These are phyloP conservation scores for Caenorhabditis inopinata DNA, from an alignment of 1,140 invertebrate species.

Conservation along the genomic window DNA sequence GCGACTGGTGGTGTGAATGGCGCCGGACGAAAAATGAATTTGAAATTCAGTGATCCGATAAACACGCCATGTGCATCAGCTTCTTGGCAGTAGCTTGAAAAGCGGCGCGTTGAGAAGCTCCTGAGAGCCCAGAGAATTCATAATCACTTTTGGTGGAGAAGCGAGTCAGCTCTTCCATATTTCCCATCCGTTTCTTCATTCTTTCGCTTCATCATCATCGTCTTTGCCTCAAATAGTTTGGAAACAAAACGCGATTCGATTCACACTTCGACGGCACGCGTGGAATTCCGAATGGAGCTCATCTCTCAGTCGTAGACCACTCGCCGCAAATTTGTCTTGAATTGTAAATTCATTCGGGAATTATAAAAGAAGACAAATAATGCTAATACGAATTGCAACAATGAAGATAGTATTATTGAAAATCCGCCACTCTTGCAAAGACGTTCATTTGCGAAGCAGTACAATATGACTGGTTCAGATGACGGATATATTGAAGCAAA, in stretches of 20 bases:
- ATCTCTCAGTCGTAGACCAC: not conserved
- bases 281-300: conserved; percentile 9
- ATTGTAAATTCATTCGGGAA: conserved; percentile 16
- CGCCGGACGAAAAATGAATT: not conserved
- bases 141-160: conserved; percentile 27
- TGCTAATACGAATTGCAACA: too few relatives aligned
- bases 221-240: conserved; percentile 12
- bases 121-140: conserved; percentile 25
- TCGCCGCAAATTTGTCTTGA: not conserved
- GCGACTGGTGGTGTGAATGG: not conserved
- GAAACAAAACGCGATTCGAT: conserved; percentile 22
- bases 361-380: conserved; percentile 21
- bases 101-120: not conserved
- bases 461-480: too few relatives aligned
- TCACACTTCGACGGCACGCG: conserved; percentile 27
- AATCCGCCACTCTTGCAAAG: too few relatives aligned
- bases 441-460: too few relatives aligned
- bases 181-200: not conserved
- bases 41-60: conserved; percentile 34
- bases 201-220: not conserved
- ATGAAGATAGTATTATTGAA: not conserved
- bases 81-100: not conserved
- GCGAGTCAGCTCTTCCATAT: conserved; percentile 29
- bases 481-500: too few relatives aligned
- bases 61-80: conserved; percentile 21